Percentiles rank a stretch among this genome's conserved stretches.
Evolutionary conservation across 2,797 vertebrate genomes (phyloP).

Genomic region (Spinus pinus): DNA sequence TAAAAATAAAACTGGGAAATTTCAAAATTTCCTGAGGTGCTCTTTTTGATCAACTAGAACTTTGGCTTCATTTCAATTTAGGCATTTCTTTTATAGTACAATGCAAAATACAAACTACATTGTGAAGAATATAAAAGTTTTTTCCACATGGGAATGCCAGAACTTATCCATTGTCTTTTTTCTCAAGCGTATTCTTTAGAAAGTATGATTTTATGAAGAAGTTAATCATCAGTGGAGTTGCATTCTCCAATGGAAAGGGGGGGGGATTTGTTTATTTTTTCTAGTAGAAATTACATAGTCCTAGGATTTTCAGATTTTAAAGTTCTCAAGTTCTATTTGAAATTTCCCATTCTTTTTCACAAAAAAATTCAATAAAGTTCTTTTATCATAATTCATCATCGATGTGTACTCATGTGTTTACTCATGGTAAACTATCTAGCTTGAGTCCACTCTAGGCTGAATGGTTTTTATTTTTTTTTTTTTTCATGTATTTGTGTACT

Average conservation of each 20-base stretch:
- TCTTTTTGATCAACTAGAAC: slow-evolving; percentile 33
- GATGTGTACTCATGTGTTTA: neutral
- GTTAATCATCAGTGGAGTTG: neutral
- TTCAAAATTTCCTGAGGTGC: slow-evolving; percentile 37
- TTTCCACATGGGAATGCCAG: neutral
- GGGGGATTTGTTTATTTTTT: neutral
- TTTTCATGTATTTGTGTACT: neutral
- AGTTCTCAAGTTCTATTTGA: neutral
- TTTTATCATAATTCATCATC: neutral
- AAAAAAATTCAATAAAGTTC: neutral
- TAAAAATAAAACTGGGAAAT: slow-evolving; percentile 8
- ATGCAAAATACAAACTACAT: slow-evolving; percentile 9
- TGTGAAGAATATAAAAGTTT: slow-evolving; percentile 20
- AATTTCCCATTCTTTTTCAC: neutral
- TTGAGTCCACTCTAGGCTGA: neutral
- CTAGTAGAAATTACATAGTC: neutral
- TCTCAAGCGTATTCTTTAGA: neutral
- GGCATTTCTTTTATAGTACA: slow-evolving; percentile 3
- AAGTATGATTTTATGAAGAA: slow-evolving; percentile 6
- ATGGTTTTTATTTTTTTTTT: neutral
- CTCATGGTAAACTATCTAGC: neutral
- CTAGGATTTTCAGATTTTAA: neutral
- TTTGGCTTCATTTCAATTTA: neutral
- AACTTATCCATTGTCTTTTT: neutral
- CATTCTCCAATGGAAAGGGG: neutral